Percentiles rank a stretch among this genome's conserved stretches.
These are phyloP conservation scores for Gnathonemus longibarbis DNA, from an alignment of 2,113 vertebrate species.

Conservation along the genomic window DNA sequence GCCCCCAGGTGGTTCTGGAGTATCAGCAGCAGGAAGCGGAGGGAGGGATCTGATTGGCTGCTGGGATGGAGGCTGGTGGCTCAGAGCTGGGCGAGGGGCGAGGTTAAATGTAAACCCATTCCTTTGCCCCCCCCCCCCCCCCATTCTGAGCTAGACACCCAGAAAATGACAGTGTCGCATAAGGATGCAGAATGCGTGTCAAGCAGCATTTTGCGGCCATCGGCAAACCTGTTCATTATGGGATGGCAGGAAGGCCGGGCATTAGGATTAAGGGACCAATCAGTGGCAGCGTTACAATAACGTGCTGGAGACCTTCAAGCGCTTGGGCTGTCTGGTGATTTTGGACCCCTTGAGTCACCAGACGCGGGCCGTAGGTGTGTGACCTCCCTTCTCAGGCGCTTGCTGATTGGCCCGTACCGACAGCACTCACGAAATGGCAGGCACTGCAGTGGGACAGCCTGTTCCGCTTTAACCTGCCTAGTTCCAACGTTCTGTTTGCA, in stretches of 20 bases:
- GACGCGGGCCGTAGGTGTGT: neutral
- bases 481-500: neutral
- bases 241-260: neutral
- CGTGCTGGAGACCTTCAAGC: neutral
- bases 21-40: slow-evolving; percentile 44
- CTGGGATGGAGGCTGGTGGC: neutral
- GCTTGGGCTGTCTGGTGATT: neutral
- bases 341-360: neutral
- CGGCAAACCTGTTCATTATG: neutral
- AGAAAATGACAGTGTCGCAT: neutral
- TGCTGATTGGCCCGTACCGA: neutral
- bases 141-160: neutral
- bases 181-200: slow-evolving; percentile 2
- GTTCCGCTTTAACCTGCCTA: neutral
- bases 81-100: neutral
- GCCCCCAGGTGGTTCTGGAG: slow-evolving; percentile 53
- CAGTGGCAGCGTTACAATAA: neutral
- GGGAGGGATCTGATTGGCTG: slow-evolving; percentile 36
- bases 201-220: neutral
- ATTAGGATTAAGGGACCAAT: neutral
- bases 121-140: neutral
- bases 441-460: neutral
- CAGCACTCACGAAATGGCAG: neutral
- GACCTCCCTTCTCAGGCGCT: neutral
- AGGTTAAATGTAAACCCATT: neutral